These are phyloP conservation scores for Scaptomyza flava DNA, from an alignment of 2,888 invertebrate genomes.

Conservation along the genomic window DNA sequence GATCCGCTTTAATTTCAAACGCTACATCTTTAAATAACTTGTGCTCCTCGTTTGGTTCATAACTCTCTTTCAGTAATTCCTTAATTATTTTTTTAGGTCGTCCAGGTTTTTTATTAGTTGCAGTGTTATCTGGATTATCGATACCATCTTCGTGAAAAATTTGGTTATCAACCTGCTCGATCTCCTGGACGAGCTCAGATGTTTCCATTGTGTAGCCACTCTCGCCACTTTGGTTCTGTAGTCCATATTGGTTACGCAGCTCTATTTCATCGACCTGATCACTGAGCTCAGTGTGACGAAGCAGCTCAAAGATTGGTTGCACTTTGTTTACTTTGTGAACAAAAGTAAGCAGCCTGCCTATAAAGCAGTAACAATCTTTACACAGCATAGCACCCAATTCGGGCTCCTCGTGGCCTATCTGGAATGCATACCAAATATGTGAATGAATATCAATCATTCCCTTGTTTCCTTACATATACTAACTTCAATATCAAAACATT, in stretches of 20 bases:
- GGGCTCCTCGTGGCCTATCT: constrained; percentile 61
- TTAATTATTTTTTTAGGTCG: constrained; percentile 23
- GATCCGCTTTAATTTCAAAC: background rate
- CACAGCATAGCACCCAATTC: constrained; percentile 58
- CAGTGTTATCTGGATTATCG: background rate
- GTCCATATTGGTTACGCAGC: constrained; percentile 52
- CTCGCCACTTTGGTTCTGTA: background rate
- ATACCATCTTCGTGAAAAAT: background rate
- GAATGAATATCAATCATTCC: background rate
- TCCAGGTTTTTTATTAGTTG: constrained; percentile 26
- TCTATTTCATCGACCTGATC: constrained; percentile 39
- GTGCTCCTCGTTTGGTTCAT: background rate
- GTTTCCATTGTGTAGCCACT: background rate
- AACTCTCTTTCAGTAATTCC: background rate
- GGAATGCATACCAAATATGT: background rate
- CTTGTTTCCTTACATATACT: background rate
- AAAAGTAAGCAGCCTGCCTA: constrained; percentile 37
- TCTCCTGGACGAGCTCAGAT: background rate
- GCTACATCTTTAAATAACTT: background rate
- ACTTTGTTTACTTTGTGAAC: constrained; percentile 54
- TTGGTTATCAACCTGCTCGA: background rate
- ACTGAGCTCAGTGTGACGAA: constrained; percentile 52
- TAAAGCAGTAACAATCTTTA: constrained; percentile 38
- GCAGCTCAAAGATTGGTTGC: constrained; percentile 60
- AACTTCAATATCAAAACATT: constrained; percentile 63